Base-by-base conservation (phyloP, 2,888 invertebrate species). In the Pyrrhosoma nymphula region DNA sequence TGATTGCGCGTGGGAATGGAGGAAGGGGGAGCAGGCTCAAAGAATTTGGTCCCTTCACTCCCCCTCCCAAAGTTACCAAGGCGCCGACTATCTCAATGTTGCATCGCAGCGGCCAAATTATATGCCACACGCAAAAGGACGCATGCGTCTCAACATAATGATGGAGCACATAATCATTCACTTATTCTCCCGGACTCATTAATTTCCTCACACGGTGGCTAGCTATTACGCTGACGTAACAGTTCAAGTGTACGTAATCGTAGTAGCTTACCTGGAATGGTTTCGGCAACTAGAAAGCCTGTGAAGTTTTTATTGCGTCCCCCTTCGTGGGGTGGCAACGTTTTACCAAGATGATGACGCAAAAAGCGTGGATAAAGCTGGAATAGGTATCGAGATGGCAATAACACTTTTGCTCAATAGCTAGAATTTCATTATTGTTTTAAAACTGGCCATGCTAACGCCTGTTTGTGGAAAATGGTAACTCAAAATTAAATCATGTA, bases 141-240 rank as follows among this genome's bases (percentile, higher is more conserved):
- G 69, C n/a, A n/a, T 69, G 6, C 69, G n/a, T 69, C 69, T 69
- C 12, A 30, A 82, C 8, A 82, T 35, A 82, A 82, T 82, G 82
- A 82, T 18, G 35, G 6, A 14, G 82, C 82, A 35, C 35, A 14
- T 35, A 82, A 35, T 82, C 82, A 35, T 14, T 82, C 26, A 20
- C 16, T 35, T 35, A 35, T 82, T 18, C 35, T 18, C 12, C 16
- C 35, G n/a, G 26, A 26, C 69, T 35, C 82, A 35, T 35, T 82
- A 82, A 82, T 82, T 35, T 18, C 35, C 82, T 35, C 82, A 35
- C 82, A 35, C 30, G 26, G 82, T 60, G 82, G 82, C 82, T 4
- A 14, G 82, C 82, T 82, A 82, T 82, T 35, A 82, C 82, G 82
- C 82, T 82, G 82, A 82, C 82, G 82, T 82, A 82, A 82, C 35